Evolutionary conservation across 2,113 vertebrate species (phyloP).

Genomic region (Pterocles orientalis): DNA sequence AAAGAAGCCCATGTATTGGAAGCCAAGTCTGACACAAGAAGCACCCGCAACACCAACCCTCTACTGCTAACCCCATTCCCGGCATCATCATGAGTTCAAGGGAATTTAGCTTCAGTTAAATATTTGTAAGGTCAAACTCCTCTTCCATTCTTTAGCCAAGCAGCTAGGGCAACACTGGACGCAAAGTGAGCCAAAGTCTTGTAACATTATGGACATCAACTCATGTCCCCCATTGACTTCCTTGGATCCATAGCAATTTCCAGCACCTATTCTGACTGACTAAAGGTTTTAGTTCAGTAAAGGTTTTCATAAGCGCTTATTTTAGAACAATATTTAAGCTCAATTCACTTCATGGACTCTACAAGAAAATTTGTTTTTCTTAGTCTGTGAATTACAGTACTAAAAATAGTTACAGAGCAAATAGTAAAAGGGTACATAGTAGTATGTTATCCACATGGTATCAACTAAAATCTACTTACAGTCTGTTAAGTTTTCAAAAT

Average conservation of each 20-base stretch:
- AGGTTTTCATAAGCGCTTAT: not conserved
- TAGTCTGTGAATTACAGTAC: not conserved
- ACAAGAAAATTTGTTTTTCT: not conserved
- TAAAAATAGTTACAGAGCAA: not conserved
- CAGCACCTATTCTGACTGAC: not conserved
- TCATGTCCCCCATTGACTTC: not conserved
- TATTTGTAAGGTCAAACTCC: not conserved
- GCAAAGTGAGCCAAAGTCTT: not conserved
- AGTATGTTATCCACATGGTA: not conserved
- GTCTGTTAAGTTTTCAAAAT: not conserved
- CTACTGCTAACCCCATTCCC: not conserved
- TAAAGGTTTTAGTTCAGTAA: not conserved
- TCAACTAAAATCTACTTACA: not conserved
- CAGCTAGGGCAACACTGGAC: not conserved
- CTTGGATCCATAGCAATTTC: not conserved
- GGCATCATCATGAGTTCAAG: rapidly evolving
- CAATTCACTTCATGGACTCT: not conserved
- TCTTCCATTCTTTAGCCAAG: not conserved
- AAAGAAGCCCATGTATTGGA: not conserved
- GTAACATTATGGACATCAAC: not conserved
- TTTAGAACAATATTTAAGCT: not conserved
- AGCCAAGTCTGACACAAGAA: not conserved
- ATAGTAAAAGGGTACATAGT: not conserved
- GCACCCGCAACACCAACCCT: not conserved
- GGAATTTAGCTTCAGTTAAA: not conserved